A percentile compares a stretch with the other conserved stretches of the same genome.
Evolutionary conservation across 2,797 vertebrate species (phyloP).

Genomic region (Phaenicophaeus curvirostris): DNA sequence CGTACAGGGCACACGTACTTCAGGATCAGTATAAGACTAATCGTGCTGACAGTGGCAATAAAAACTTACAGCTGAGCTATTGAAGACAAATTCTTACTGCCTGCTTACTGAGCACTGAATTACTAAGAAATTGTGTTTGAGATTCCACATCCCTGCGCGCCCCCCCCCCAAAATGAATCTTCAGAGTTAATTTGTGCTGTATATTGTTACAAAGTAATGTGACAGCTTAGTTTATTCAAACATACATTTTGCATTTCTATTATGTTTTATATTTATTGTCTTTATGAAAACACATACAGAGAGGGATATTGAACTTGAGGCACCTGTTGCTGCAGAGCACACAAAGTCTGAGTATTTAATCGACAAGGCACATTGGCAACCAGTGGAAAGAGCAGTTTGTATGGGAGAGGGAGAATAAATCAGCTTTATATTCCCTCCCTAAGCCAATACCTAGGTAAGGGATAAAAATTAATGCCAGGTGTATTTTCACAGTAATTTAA

Average conservation of each 20-base stretch:
- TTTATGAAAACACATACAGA: not conserved
- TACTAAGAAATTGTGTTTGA: not conserved
- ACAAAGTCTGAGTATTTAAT: not conserved
- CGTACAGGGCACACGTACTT: not conserved
- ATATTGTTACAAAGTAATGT: not conserved
- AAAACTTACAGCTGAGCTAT: not conserved
- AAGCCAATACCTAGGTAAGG: not conserved
- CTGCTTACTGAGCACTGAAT: not conserved
- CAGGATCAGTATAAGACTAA: not conserved
- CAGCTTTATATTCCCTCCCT: not conserved
- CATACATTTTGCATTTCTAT: not conserved
- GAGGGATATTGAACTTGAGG: not conserved
- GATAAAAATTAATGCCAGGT: not conserved
- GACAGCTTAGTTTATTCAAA: not conserved
- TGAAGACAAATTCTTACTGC: not conserved
- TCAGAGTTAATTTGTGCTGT: not conserved
- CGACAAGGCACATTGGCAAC: not conserved
- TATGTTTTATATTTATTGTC: not conserved
- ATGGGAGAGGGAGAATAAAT: not conserved
- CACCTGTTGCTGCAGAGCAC: not conserved
- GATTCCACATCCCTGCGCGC: too few relatives aligned
- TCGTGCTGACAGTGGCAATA: not conserved
- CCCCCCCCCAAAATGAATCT: not conserved
- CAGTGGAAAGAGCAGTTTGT: accelerated
- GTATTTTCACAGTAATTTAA: not conserved